A percentile compares a stretch with the other conserved stretches of the same genome.
Conservation (phyloP, 2,888 invertebrate species). For the Dryocosmus kuriphilus region DNA sequence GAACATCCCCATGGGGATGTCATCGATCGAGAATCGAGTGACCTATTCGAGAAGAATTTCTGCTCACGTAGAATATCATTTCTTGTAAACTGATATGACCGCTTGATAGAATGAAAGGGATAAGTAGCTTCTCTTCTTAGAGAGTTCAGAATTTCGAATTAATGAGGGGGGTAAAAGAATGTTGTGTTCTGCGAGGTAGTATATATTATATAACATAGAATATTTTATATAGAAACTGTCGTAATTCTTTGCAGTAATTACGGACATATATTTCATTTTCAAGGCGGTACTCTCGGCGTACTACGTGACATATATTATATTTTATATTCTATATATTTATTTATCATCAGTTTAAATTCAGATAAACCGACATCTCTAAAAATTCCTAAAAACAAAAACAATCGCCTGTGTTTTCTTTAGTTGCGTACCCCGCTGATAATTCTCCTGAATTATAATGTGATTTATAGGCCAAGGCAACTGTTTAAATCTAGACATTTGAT, state of each 20-base stretch:
- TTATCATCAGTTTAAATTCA: neutral
- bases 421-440: slow-evolving; percentile 26
- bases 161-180: slow-evolving; percentile 23
- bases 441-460: slow-evolving; percentile 5
- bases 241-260: slow-evolving; percentile 30
- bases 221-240: slow-evolving; percentile 10
- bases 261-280: slow-evolving; percentile 16
- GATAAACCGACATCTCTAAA: neutral
- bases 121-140: neutral
- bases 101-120: slow-evolving; percentile 25
- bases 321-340: neutral
- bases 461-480: slow-evolving; percentile 26
- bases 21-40: slow-evolving; percentile 31
- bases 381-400: slow-evolving; percentile 25
- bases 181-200: neutral
- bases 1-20: slow-evolving; percentile 33
- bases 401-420: slow-evolving; percentile 8
- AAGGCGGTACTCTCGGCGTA: neutral
- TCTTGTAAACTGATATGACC: slow-evolving; percentile 26
- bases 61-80: slow-evolving; percentile 38
- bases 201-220: neutral
- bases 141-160: slow-evolving; percentile 7
- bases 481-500: slow-evolving; percentile 24
- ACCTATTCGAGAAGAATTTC: slow-evolving; percentile 35
- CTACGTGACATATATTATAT: neutral